Evolutionary conservation across 1,140 invertebrate species (phyloP).

Genomic region (Drosophila arawakana): DNA sequence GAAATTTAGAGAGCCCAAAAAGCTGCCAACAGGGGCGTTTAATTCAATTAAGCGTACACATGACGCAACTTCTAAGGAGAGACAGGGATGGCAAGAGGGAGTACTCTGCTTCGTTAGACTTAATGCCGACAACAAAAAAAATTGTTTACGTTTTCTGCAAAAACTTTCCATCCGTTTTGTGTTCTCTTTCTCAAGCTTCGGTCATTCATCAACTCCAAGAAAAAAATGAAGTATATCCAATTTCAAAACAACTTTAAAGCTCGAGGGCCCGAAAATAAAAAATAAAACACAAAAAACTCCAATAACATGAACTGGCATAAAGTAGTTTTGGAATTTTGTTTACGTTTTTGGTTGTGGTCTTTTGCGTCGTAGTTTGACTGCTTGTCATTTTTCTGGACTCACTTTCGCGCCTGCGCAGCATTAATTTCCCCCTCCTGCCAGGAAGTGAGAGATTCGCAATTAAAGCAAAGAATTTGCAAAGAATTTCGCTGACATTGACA

Average conservation of each 20-base stretch:
- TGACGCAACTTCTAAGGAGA: conserved; percentile 57
- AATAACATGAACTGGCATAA: conserved; percentile 59
- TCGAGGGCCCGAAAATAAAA: conserved; percentile 10
- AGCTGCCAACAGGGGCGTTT: conserved; percentile 28
- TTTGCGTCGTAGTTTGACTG: conserved; percentile 61
- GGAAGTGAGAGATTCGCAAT: conserved; percentile 43
- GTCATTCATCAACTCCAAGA: conserved; percentile 39
- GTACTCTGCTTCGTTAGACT: conserved; percentile 28
- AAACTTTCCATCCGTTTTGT: conserved; percentile 23
- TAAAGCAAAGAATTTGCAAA: conserved; percentile 47
- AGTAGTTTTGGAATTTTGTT: conserved; percentile 61
- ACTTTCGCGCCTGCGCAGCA: conserved; percentile 58
- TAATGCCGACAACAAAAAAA: conserved; percentile 39
- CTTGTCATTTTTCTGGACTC: conserved; percentile 13
- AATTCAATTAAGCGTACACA: conserved; percentile 48
- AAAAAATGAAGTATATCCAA: conserved; percentile 37
- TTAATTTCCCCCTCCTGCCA: conserved; percentile 46
- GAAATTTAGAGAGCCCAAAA: conserved; percentile 22
- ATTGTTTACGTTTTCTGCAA: conserved; percentile 65
- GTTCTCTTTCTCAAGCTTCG: conserved; percentile 25
- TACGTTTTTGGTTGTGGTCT: conserved; percentile 37
- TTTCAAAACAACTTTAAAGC: conserved; percentile 63
- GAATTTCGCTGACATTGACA: conserved; percentile 46
- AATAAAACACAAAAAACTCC: neutral
- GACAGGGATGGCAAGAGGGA: neutral